Percentiles rank a stretch among this genome's conserved stretches.
Conservation (phyloP, 2,797 vertebrate species). For the Mormyrops boulengeri region DNA sequence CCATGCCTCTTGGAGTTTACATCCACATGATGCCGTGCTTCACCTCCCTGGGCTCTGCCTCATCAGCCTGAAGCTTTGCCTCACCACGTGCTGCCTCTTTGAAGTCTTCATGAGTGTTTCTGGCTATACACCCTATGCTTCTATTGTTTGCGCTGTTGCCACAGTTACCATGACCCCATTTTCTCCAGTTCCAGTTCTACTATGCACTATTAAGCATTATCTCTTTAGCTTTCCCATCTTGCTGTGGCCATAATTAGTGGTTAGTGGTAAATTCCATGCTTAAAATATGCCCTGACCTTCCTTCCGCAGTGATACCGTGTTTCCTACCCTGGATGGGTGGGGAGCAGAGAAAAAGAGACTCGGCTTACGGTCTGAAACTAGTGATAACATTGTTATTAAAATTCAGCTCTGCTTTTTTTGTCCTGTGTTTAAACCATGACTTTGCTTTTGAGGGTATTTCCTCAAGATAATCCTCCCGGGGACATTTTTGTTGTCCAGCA, state of each 20-base stretch:
- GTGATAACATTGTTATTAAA: not conserved
- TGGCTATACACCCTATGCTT: conserved; percentile 16
- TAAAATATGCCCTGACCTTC: not conserved
- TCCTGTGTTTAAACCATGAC: not conserved
- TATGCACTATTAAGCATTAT: not conserved
- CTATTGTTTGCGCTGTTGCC: conserved; percentile 32
- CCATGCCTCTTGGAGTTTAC: conserved; percentile 54
- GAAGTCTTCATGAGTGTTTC: conserved; percentile 63
- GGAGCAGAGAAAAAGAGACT: conserved; percentile 61
- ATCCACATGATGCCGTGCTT: conserved; percentile 61
- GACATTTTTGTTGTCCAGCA: not conserved
- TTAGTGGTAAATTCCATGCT: not conserved
- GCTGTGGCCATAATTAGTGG: not conserved
- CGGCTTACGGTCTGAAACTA: conserved; percentile 63
- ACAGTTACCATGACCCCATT: conserved; percentile 33
- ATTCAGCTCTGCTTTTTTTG: not conserved
- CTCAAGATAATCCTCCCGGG: not conserved
- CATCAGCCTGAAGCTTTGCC: conserved; percentile 43
- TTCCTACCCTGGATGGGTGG: conserved; percentile 69
- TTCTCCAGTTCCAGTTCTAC: not conserved
- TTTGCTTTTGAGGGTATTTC: not conserved
- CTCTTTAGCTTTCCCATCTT: not conserved
- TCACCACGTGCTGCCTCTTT: conserved; percentile 63
- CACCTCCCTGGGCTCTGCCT: conserved; percentile 41
- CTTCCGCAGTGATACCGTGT: conserved; percentile 62